Percentiles rank a stretch among this genome's conserved stretches.
Evolutionary conservation across 1,140 invertebrate species (phyloP).

Genomic region (Drosophila paulistorum): DNA sequence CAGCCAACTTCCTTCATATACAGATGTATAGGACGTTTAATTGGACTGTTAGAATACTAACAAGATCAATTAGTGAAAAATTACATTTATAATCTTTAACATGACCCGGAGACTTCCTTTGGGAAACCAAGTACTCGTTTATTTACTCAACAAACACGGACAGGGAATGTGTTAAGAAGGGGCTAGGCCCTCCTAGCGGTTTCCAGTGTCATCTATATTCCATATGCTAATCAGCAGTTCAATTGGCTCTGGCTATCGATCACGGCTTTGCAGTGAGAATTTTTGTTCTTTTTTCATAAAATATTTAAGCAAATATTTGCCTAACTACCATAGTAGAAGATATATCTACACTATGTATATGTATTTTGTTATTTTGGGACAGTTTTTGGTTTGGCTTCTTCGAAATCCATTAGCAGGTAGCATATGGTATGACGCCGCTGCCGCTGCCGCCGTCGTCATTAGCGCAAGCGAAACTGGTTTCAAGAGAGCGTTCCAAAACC

Average conservation of each 20-base stretch:
- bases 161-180: not conserved
- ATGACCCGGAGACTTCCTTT: no score
- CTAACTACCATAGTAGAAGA: not conserved
- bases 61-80: no score
- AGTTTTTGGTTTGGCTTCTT: constrained; percentile 51
- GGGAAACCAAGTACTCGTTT: no score
- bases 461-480: constrained; percentile 53
- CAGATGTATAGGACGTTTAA: no score
- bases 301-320: constrained; percentile 12
- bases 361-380: constrained; percentile 18
- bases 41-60: not conserved
- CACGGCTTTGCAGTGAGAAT: not conserved
- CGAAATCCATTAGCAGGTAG: constrained; percentile 79
- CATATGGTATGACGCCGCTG: constrained; percentile 61
- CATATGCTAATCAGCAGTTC: constrained; percentile 4
- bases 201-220: not conserved
- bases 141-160: not conserved
- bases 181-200: not conserved
- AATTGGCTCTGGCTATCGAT: constrained; percentile 1
- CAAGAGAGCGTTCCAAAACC: constrained; percentile 35
- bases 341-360: constrained; percentile 7
- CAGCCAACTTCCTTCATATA: no score
- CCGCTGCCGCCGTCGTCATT: constrained; percentile 30
- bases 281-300: not conserved
- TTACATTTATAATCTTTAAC: no score